Evolutionary conservation across 1,140 invertebrate genomes (phyloP), one percentile per base, ranked within the genome.

Genomic region (Halesus radiatus): DNA sequence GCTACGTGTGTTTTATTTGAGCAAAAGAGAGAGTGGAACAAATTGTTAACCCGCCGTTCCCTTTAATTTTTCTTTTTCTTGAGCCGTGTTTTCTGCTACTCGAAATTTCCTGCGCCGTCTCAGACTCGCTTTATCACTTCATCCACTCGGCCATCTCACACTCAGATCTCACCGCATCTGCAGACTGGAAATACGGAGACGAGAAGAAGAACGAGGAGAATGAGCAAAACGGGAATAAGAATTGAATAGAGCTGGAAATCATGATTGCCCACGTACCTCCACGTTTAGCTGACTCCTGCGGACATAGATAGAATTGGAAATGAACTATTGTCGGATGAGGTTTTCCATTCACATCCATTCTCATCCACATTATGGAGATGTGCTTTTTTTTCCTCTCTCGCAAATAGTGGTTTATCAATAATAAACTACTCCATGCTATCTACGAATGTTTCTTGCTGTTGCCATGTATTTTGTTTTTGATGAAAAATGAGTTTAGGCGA

Each of bases 181-280:
- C 26, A 76, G 74, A 76, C 53, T 73, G 18, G 10, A 53, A 74
- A 52, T 26, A 15, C 32, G 32, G 32, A 5, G 32, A 37, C 32
- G 32, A 37, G 3, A 37, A 37, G 26, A 5, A 32, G 32, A 32
- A 7, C 32, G 32, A 32, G 37, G 1, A 13, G 10, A 45, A 45
- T 45, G 37, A 45, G 37, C 10, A 45, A 45, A 45, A 45, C 37
- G 37, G 37, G 37, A 45, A 45, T 23, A 45, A 78, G 62, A 68
- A 78, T 78, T 78, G 76, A 78, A 78, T 78, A 70, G 18, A 77
- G 73, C 56, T 62, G 73, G 54, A 64, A 66, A 77, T 77, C 75
- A 53, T 66, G 60, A 77, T 77, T 62, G 56, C 22, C 26, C 75
- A 66, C 56, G 54, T 75, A n/a, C 53, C 37, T 26, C 8, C 29